phyloP scores from a whole-genome alignment of 2,888 invertebrate species.

The Globia sparganii region DNA sequence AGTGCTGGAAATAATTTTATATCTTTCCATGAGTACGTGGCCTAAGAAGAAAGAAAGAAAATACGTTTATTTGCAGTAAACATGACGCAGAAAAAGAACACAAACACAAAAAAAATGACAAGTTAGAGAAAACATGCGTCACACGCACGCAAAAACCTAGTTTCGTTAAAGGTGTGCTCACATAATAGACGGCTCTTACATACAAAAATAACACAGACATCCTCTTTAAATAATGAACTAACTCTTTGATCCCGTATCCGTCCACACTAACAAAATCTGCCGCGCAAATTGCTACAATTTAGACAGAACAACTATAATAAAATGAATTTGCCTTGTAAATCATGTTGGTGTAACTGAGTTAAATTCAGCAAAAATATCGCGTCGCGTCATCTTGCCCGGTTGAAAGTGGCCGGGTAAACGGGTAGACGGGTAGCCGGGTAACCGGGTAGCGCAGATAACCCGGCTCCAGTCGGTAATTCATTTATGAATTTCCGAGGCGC shows the following conservation, averaged over 20 bases:
- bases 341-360: constrained; percentile 59
- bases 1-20: not conserved
- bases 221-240: not conserved
- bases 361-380: constrained; percentile 54
- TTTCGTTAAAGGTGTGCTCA: not conserved
- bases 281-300: constrained; percentile 39
- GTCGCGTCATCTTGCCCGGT: constrained; percentile 47
- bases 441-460: constrained; percentile 44
- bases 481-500: constrained; percentile 67
- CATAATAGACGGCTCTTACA: not conserved
- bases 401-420: constrained; percentile 37
- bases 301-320: constrained; percentile 49
- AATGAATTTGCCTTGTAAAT: constrained; percentile 57
- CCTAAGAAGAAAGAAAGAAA: too few relatives aligned
- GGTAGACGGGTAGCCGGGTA: constrained; percentile 14
- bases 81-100: too few relatives aligned
- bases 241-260: constrained; percentile 1
- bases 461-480: constrained; percentile 67
- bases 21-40: not conserved
- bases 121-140: too few relatives aligned
- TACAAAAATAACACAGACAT: not conserved
- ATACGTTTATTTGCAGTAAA: too few relatives aligned
- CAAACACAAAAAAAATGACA: too few relatives aligned
- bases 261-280: constrained; percentile 20
- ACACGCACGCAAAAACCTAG: not conserved